These are phyloP conservation scores for Myotis yumanensis DNA, from an alignment of 2,113 vertebrate genomes.

Conservation along the genomic window DNA sequence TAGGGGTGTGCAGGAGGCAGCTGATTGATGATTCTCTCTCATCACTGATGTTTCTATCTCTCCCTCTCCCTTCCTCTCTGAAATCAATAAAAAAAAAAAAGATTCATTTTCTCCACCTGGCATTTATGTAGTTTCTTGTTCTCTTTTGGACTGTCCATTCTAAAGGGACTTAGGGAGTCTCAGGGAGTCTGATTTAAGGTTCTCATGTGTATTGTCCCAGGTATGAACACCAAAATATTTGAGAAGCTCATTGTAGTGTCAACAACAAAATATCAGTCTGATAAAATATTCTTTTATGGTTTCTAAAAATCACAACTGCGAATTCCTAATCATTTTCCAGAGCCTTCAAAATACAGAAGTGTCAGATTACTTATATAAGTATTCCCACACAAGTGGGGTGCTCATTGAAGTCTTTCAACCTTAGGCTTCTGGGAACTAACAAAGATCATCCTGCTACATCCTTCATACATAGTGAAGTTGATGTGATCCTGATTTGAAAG, in stretches of 20 bases:
- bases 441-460: background rate
- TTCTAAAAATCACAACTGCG: background rate
- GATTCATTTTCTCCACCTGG: background rate
- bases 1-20: too few species aligned
- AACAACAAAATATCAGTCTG: background rate
- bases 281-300: background rate
- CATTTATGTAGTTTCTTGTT: background rate
- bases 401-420: background rate
- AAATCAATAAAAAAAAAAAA: background rate
- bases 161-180: background rate
- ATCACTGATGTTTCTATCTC: too few species aligned
- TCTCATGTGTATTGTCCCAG: background rate
- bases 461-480: background rate
- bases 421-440: background rate
- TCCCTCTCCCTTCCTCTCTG: too few species aligned
- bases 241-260: background rate
- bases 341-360: slow-evolving; percentile 23
- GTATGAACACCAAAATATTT: background rate
- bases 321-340: background rate
- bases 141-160: background rate
- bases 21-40: too few species aligned
- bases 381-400: background rate
- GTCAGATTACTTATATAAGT: background rate
- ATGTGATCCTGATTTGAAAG: background rate
- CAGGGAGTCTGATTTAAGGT: background rate